Evolutionary conservation across 2,113 vertebrate species (phyloP).

Genomic region (Pipa parva): DNA sequence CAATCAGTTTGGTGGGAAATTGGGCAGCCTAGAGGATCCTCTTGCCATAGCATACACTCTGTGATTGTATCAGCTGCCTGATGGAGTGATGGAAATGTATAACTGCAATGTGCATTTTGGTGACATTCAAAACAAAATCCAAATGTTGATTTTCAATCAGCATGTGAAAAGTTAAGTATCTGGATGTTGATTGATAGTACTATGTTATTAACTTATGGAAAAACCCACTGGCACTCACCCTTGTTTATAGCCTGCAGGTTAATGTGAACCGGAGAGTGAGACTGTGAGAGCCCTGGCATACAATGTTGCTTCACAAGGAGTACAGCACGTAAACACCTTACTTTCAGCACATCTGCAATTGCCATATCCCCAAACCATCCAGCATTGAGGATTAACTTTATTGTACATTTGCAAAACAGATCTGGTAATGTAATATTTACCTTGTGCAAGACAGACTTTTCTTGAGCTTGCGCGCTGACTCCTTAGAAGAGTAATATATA

Average conservation of each 20-base stretch:
- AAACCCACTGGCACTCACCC: constrained; percentile 28
- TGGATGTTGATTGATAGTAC: too few species aligned
- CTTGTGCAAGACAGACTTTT: constrained; percentile 59
- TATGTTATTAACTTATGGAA: too few species aligned
- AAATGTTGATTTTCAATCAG: too few species aligned
- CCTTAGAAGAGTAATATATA: constrained; percentile 66
- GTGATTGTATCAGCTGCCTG: too few species aligned
- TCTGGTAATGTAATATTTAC: constrained; percentile 66
- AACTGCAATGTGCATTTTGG: too few species aligned
- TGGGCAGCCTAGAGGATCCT: too few species aligned
- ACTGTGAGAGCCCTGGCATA: background rate
- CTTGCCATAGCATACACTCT: too few species aligned
- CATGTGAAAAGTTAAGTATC: too few species aligned
- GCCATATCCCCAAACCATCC: constrained; percentile 55
- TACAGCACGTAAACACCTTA: constrained; percentile 50
- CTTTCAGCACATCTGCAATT: constrained; percentile 62
- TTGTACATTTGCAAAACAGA: constrained; percentile 60
- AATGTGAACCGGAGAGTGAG: constrained; percentile 41
- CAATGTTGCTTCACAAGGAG: constrained; percentile 43
- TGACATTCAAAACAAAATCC: too few species aligned
- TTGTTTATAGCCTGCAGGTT: background rate
- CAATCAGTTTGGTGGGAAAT: too few species aligned
- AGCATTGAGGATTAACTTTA: constrained; percentile 66
- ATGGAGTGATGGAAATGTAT: too few species aligned
- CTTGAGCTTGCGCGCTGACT: constrained; percentile 61